Percentiles rank a stretch among this genome's conserved stretches.
These are phyloP conservation scores for Dolomedes plantarius DNA, from an alignment of 2,888 invertebrate genomes.

Conservation along the genomic window DNA sequence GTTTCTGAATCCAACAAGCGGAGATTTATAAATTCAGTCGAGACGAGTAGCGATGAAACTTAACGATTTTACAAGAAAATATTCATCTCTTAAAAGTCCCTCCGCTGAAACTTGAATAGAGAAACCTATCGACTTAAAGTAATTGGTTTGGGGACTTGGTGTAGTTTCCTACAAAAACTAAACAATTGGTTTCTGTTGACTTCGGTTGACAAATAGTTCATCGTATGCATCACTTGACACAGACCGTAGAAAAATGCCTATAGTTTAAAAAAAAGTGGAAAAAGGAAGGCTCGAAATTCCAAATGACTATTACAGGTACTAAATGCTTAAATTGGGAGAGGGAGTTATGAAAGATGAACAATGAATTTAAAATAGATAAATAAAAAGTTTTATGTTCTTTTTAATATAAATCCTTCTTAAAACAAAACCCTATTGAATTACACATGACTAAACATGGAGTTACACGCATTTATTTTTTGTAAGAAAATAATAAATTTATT, in stretches of 20 bases:
- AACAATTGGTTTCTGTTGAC: slow-evolving; percentile 40
- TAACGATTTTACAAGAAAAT: slow-evolving; percentile 31
- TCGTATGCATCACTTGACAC: slow-evolving; percentile 52
- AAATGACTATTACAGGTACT: background rate
- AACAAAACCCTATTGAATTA: too few species aligned
- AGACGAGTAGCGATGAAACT: slow-evolving; percentile 26
- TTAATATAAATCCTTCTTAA: too few species aligned
- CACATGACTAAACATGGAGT: too few species aligned
- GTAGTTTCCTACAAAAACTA: slow-evolving; percentile 34
- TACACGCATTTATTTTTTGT: too few species aligned
- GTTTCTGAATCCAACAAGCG: slow-evolving; percentile 14
- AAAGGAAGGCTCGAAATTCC: background rate
- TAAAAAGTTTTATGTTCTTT: too few species aligned
- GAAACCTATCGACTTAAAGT: slow-evolving; percentile 52
- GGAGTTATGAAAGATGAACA: too few species aligned
- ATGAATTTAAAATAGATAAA: too few species aligned
- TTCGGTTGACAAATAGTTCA: slow-evolving; percentile 39
- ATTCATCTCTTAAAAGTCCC: slow-evolving; percentile 64
- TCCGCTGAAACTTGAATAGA: slow-evolving; percentile 3
- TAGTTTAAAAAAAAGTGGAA: too few species aligned
- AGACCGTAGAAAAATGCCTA: slow-evolving; percentile 1
- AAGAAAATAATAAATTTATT: too few species aligned
- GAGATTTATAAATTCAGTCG: slow-evolving; percentile 34
- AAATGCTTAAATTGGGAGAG: too few species aligned
- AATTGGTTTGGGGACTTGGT: slow-evolving; percentile 59